Evolutionary conservation across 2,113 vertebrate genomes (phyloP).

Genomic region (Lichenostomus cassidix): DNA sequence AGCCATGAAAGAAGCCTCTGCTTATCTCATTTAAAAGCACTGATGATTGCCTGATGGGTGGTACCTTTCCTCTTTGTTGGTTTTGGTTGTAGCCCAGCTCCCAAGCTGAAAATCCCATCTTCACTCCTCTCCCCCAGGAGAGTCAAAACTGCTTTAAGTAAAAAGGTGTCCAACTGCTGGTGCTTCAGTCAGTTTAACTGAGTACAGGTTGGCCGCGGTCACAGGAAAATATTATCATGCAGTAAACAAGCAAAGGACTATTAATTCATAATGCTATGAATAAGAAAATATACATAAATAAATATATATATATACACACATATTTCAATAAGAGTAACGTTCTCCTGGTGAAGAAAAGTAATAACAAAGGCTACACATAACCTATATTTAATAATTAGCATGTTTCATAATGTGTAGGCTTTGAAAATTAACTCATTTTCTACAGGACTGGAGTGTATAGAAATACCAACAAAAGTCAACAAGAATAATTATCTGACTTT

Average conservation of each 20-base stretch:
- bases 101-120: not conserved
- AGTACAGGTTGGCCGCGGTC: not conserved
- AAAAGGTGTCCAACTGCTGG: not conserved
- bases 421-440: not conserved
- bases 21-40: not conserved
- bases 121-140: not conserved
- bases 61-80: not conserved
- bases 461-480: not conserved
- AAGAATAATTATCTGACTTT: not conserved
- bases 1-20: not conserved
- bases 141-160: not conserved
- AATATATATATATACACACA: too few species aligned
- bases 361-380: not conserved
- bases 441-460: not conserved
- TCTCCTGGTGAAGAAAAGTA: not conserved
- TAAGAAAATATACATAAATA: not conserved
- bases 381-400: not conserved
- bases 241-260: not conserved
- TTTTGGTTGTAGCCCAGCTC: not conserved
- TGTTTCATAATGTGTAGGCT: not conserved
- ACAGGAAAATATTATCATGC: not conserved
- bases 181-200: not conserved
- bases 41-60: not conserved
- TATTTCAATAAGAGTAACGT: not conserved
- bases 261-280: not conserved